A percentile compares a stretch with the other conserved stretches of the same genome.
phyloP scores from a whole-genome alignment of 2,888 invertebrate genomes.

The Galerucella nymphaeae region DNA sequence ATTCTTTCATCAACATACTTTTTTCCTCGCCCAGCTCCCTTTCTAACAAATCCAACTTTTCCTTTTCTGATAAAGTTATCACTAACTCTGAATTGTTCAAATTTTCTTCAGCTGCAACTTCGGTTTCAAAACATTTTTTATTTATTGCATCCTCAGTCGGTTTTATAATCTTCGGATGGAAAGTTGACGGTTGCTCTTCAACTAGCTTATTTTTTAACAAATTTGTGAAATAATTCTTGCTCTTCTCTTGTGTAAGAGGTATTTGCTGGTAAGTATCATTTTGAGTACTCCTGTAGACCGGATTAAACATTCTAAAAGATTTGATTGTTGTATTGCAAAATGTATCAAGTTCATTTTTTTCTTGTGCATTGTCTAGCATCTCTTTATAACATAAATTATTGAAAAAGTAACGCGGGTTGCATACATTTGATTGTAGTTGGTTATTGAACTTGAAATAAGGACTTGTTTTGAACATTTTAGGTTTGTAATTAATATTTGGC shows the following conservation, averaged over 20 bases:
- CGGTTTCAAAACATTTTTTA: not conserved
- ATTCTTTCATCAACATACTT: slow-evolving; percentile 25
- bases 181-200: not conserved
- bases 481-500: not conserved
- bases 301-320: slow-evolving; percentile 20
- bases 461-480: slow-evolving; percentile 12
- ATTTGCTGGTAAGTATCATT: not conserved
- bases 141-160: not conserved
- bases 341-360: not conserved
- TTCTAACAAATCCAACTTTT: slow-evolving; percentile 32
- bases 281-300: slow-evolving; percentile 33
- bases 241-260: not conserved
- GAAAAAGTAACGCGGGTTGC: not conserved
- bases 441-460: slow-evolving; percentile 20
- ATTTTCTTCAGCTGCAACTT: not conserved
- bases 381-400: not conserved
- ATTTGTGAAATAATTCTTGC: not conserved
- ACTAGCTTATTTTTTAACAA: not conserved
- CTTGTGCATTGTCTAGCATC: not conserved
- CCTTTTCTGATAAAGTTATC: slow-evolving; percentile 33
- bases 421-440: not conserved
- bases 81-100: slow-evolving; percentile 17
- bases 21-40: slow-evolving; percentile 37
- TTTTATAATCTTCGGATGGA: not conserved
- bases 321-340: slow-evolving; percentile 28